Conservation (phyloP, 1,140 invertebrate species). For the Acromyrmex charruanus region DNA sequence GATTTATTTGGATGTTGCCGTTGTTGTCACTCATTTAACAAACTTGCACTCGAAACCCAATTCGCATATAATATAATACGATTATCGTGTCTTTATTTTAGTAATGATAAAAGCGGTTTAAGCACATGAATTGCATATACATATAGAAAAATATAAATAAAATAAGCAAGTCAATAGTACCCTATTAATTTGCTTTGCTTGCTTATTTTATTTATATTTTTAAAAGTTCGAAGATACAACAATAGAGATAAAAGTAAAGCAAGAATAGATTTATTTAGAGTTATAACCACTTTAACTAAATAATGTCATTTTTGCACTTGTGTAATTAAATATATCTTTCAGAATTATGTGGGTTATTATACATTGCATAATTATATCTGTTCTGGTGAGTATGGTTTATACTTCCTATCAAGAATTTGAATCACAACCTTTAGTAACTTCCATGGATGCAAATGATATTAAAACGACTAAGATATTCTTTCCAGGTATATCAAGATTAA, state of each 20-base stretch:
- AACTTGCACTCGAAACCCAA: too few relatives aligned
- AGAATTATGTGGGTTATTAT: constrained; percentile 77
- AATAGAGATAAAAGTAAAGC: background rate
- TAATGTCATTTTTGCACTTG: background rate
- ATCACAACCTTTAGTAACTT: constrained; percentile 69
- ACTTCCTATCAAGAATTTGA: constrained; percentile 65
- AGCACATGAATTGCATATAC: too few relatives aligned
- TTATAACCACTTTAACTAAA: background rate
- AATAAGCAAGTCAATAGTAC: background rate
- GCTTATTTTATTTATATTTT: too few relatives aligned
- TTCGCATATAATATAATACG: too few relatives aligned
- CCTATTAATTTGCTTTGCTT: background rate
- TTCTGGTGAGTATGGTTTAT: constrained; percentile 68
- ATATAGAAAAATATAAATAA: background rate
- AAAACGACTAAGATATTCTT: constrained; percentile 70
- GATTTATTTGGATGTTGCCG: too few relatives aligned
- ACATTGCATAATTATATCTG: constrained; percentile 67
- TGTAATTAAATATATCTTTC: constrained; percentile 43
- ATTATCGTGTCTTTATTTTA: too few relatives aligned
- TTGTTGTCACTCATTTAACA: too few relatives aligned
- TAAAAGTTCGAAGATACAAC: background rate
- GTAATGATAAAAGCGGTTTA: too few relatives aligned
- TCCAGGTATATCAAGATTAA: constrained; percentile 72
- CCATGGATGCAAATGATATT: constrained; percentile 75
- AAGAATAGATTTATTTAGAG: background rate